These are phyloP conservation scores for Ateles fusciceps DNA, from an alignment of 2,797 vertebrate genomes.

Conservation along the genomic window DNA sequence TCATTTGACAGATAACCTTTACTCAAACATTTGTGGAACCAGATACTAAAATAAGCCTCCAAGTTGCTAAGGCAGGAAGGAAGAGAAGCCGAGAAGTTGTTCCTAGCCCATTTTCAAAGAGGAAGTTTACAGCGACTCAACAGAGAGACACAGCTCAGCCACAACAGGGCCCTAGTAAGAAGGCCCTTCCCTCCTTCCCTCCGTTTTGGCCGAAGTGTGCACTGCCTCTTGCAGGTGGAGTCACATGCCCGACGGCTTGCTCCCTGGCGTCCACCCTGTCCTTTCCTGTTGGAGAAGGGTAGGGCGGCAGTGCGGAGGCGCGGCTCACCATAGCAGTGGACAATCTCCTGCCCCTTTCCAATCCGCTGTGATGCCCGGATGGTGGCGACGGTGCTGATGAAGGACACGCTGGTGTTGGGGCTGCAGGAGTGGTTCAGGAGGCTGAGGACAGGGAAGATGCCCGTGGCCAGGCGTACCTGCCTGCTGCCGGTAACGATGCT, in stretches of 20 bases:
- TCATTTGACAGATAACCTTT: neutral
- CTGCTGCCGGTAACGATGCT: conserved; percentile 83
- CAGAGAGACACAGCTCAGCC: neutral
- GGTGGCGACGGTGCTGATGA: conserved; percentile 84
- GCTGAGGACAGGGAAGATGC: conserved; percentile 92
- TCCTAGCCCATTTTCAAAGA: neutral
- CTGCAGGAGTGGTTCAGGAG: conserved; percentile 96
- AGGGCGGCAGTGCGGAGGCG: neutral
- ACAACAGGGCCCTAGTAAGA: neutral
- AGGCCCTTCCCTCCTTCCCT: neutral
- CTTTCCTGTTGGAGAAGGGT: neutral
- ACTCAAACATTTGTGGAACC: neutral
- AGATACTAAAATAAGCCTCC: neutral
- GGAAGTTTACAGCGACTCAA: neutral
- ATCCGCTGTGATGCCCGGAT: conserved; percentile 88
- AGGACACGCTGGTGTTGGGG: conserved; percentile 92
- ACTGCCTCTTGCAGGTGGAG: neutral
- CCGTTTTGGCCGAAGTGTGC: neutral
- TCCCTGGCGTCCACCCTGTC: neutral
- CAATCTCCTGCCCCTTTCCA: conserved; percentile 89
- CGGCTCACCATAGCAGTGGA: conserved; percentile 95
- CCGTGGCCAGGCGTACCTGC: conserved; percentile 91
- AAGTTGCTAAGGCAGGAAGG: neutral
- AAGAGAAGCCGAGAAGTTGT: neutral
- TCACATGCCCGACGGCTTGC: neutral